Conservation (phyloP, 2,888 invertebrate species). For the Tineola bisselliella region DNA sequence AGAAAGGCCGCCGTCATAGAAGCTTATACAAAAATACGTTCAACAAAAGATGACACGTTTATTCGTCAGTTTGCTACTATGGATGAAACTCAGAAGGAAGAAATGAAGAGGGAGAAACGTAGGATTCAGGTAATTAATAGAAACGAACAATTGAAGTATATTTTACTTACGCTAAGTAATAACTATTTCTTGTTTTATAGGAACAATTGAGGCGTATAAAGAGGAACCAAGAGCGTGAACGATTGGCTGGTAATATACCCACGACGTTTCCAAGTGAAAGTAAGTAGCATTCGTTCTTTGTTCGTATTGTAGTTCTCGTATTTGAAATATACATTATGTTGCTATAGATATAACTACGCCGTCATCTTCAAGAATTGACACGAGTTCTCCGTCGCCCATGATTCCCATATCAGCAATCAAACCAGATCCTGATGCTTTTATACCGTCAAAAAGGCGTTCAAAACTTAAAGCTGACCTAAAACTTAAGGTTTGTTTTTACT, state of each 20-base stretch:
- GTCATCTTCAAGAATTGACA: conserved; percentile 34
- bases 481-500: conserved; percentile 57
- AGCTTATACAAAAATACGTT: conserved; percentile 95
- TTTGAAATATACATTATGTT: too few relatives aligned
- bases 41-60: conserved; percentile 92
- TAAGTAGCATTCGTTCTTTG: conserved; percentile 24
- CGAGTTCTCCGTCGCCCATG: conserved; percentile 40
- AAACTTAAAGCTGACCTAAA: conserved; percentile 91
- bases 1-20: conserved; percentile 95
- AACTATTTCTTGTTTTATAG: conserved; percentile 23
- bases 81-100: conserved; percentile 97
- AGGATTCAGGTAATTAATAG: conserved; percentile 74
- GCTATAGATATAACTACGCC: conserved; percentile 28
- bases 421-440: conserved; percentile 64
- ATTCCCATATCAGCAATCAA: conserved; percentile 56
- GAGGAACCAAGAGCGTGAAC: conserved; percentile 89
- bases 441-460: conserved; percentile 79
- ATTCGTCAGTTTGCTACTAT: conserved; percentile 94
- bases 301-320: too few relatives aligned
- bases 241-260: conserved; percentile 67
- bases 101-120: conserved; percentile 97
- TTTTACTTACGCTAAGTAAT: too few relatives aligned
- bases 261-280: conserved; percentile 37
- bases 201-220: conserved; percentile 95
- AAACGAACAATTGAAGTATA: too few relatives aligned